phyloP scores from a whole-genome alignment of 2,888 invertebrate genomes.

The Drosophila atripex region DNA sequence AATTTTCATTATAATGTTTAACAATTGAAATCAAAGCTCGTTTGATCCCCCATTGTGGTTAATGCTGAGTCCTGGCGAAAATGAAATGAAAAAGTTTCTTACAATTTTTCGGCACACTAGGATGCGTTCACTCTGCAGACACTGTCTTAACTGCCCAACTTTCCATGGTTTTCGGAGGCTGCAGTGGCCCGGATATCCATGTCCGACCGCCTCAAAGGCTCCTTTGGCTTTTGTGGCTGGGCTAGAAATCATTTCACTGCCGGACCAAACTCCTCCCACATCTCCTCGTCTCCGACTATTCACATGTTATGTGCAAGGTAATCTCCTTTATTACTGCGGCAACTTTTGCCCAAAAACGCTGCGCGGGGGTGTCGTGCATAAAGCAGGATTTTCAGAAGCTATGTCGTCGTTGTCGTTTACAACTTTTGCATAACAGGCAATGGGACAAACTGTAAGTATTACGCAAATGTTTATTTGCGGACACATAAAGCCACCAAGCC shows the following conservation, averaged over 20 bases:
- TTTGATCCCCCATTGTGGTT: conserved; percentile 3
- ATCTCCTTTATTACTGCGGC: conserved; percentile 79
- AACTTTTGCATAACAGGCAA: conserved; percentile 73
- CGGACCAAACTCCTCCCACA: conserved; percentile 6
- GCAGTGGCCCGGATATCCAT: conserved; percentile 46
- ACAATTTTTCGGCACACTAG: conserved; percentile 33
- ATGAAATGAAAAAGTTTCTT: conserved; percentile 26
- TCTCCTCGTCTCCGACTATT: conserved; percentile 36
- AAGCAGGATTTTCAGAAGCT: conserved; percentile 63
- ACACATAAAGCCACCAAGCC: conserved; percentile 60
- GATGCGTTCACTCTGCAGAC: conserved; percentile 13
- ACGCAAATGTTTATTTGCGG: conserved; percentile 72
- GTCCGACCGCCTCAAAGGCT: conserved; percentile 50
- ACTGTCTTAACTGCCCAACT: conserved; percentile 14
- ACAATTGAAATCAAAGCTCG: not conserved
- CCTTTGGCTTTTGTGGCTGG: conserved; percentile 58
- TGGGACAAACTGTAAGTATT: conserved; percentile 64
- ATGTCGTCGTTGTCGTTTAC: conserved; percentile 49
- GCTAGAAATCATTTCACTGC: conserved; percentile 57
- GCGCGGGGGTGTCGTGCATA: conserved; percentile 49
- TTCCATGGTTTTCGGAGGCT: conserved; percentile 25
- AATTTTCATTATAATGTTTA: not conserved
- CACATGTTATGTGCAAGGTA: conserved; percentile 74
- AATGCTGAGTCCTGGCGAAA: conserved; percentile 15
- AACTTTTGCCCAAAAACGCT: conserved; percentile 59